phyloP scores from a whole-genome alignment of 2,888 invertebrate species.

The Tricholauxania praeusta region DNA sequence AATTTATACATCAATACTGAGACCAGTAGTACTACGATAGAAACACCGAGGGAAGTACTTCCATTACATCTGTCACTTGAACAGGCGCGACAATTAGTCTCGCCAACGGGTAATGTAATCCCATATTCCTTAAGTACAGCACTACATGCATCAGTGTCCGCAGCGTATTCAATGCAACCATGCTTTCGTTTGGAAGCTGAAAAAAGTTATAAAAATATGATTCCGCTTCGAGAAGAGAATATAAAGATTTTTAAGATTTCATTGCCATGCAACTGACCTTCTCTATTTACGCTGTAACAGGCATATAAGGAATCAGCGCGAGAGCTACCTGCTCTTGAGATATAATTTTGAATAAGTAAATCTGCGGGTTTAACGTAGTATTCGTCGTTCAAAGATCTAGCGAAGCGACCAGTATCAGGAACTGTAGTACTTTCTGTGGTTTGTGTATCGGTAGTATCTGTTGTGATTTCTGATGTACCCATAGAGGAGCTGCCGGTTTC shows the following conservation, averaged over 20 bases:
- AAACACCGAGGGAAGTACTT: conserved; percentile 47
- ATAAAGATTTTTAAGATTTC: background rate
- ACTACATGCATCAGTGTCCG: conserved; percentile 41
- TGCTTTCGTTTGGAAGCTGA: conserved; percentile 42
- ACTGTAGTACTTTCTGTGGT: background rate
- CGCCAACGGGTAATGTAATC: background rate
- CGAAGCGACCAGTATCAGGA: background rate
- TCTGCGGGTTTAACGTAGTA: conserved; percentile 44
- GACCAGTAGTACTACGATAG: conserved; percentile 47
- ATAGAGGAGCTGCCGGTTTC: background rate
- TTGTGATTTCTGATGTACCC: background rate
- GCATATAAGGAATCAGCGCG: conserved; percentile 42
- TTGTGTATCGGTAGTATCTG: background rate
- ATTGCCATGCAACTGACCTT: conserved; percentile 33
- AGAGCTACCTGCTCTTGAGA: no score
- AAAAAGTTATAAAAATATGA: conserved; percentile 18
- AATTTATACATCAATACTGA: conserved; percentile 16
- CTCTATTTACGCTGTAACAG: conserved; percentile 53
- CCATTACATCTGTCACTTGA: conserved; percentile 54
- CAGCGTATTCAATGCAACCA: conserved; percentile 54
- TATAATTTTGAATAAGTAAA: conserved; percentile 52
- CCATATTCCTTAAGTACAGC: conserved; percentile 33
- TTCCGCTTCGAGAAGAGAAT: background rate
- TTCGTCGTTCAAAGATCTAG: background rate
- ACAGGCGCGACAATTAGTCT: conserved; percentile 51